Conservation (phyloP, 23 tunicate species). For the Halocynthia aurantium region DNA sequence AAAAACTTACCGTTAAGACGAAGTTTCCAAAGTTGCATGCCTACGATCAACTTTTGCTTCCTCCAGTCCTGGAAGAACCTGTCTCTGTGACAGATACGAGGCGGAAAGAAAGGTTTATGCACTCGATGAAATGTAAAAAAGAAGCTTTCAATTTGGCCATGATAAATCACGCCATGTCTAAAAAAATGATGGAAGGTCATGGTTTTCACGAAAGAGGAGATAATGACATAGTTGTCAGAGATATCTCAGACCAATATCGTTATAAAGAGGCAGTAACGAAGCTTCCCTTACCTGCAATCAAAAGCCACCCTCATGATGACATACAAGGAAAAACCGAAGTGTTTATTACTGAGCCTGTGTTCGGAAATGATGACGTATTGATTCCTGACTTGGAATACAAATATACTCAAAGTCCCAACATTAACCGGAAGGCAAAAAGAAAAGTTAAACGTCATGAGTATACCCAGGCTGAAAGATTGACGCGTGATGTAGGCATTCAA, state of each 20-base stretch:
- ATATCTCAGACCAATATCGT: too few species aligned
- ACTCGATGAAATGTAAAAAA: background rate
- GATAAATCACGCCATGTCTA: constrained; percentile 11
- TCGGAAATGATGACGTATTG: constrained; percentile 11
- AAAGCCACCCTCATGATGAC: too few species aligned
- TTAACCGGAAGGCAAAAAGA: background rate
- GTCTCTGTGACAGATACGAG: background rate
- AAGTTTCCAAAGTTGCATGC: constrained; percentile 16
- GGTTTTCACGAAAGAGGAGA: background rate
- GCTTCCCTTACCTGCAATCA: too few species aligned
- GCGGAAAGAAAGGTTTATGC: background rate
- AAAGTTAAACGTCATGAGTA: background rate
- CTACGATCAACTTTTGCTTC: background rate
- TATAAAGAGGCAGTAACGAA: too few species aligned
- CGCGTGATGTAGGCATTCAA: too few species aligned
- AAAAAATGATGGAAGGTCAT: constrained; percentile 2
- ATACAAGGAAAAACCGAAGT: background rate
- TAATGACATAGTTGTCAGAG: too few species aligned
- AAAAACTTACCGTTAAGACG: constrained; percentile 1
- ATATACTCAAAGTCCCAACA: background rate
- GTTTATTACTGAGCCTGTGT: constrained; percentile 24
- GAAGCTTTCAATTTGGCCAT: constrained; percentile 20
- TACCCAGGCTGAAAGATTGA: background rate
- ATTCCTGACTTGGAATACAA: constrained; percentile 25
- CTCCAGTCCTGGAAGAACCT: constrained; percentile 3